Percentiles rank a stretch among this genome's conserved stretches.
These are phyloP conservation scores for Mormyrus iriodes DNA, from an alignment of 2,113 vertebrate genomes.

Conservation along the genomic window DNA sequence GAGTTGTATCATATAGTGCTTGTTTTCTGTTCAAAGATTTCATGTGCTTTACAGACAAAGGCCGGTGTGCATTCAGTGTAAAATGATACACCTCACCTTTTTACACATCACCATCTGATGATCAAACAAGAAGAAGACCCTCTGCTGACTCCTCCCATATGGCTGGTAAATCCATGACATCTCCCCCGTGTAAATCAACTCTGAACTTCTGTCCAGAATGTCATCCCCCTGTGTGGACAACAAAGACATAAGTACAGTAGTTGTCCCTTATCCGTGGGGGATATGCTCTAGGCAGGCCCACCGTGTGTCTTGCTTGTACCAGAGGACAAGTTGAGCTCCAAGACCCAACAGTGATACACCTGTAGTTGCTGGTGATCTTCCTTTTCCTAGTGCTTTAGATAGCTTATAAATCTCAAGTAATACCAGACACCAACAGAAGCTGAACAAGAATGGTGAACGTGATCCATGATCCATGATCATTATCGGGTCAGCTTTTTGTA, in stretches of 20 bases:
- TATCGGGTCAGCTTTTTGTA: not conserved
- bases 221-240: conserved; percentile 79
- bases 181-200: conserved; percentile 97
- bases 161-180: conserved; percentile 99
- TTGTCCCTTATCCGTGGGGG: not conserved
- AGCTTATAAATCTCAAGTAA: not conserved
- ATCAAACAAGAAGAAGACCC: conserved; percentile 98
- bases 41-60: not conserved
- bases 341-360: not conserved
- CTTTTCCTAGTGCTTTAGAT: not conserved
- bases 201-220: conserved; percentile 95
- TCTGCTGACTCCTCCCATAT: conserved; percentile 93
- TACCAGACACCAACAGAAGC: not conserved
- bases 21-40: not conserved
- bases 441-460: not conserved
- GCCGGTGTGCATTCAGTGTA: not conserved
- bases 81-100: conserved; percentile 71
- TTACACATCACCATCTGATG: conserved; percentile 99
- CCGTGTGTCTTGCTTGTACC: not conserved
- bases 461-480: not conserved
- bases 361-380: not conserved
- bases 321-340: not conserved
- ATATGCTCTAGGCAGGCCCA: not conserved
- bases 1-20: not conserved
- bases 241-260: not conserved